phyloP scores from a whole-genome alignment of 2,113 vertebrate genomes.

The Apus apus region DNA sequence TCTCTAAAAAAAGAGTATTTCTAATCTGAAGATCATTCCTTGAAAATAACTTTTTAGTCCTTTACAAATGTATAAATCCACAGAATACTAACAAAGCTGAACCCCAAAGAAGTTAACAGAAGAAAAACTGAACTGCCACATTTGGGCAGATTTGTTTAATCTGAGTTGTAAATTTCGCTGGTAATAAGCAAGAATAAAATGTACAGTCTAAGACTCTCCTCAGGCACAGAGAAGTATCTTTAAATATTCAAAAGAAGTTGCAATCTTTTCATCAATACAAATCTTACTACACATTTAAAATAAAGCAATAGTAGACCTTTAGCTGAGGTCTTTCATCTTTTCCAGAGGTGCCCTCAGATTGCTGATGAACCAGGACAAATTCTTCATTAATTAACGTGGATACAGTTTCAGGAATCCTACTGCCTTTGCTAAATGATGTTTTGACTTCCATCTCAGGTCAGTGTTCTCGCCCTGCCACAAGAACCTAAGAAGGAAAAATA shows the following conservation, averaged over 20 bases:
- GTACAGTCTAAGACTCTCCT: not conserved
- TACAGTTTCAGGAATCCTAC: slow-evolving; percentile 85
- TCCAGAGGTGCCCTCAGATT: slow-evolving; percentile 77
- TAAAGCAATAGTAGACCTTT: slow-evolving; percentile 77
- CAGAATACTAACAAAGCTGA: not conserved
- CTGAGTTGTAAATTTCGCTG: not conserved
- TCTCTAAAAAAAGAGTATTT: not conserved
- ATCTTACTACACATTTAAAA: not conserved
- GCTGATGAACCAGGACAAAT: slow-evolving; percentile 89
- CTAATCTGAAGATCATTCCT: not conserved
- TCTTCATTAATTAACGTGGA: slow-evolving; percentile 91
- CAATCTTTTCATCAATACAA: slow-evolving; percentile 33
- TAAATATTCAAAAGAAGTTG: not conserved
- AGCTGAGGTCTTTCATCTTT: slow-evolving; percentile 85
- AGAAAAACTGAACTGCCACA: not conserved
- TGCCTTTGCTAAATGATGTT: slow-evolving; percentile 84
- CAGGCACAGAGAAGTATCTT: not conserved
- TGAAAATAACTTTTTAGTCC: not conserved
- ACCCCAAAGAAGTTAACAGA: not conserved
- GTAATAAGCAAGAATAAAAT: not conserved
- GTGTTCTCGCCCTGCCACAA: slow-evolving; percentile 58
- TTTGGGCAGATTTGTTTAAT: not conserved
- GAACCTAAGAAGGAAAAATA: slow-evolving; percentile 16
- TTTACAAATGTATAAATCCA: not conserved
- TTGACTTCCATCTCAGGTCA: slow-evolving; percentile 86